Base-by-base conservation (phyloP, 2,888 invertebrate species). In the Hypomecis punctinalis region DNA sequence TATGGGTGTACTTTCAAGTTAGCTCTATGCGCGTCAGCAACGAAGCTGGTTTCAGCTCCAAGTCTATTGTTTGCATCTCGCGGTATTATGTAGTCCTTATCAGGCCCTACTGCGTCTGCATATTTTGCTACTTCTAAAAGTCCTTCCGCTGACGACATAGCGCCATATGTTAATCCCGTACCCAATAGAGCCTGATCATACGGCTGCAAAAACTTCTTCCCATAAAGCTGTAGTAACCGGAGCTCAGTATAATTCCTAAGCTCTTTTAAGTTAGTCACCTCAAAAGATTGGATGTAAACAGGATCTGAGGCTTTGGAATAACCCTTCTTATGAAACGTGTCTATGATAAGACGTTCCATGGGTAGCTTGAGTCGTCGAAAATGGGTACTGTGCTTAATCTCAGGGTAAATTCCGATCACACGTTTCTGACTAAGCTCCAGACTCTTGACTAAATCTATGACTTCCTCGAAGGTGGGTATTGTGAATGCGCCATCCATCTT, bases 231-330 rank as follows among this genome's bases (percentile, higher is more conserved):
- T 43, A 91, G 68, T 5, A 92, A 73, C 13, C 84, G 76, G 5
- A 92, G 70, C 42, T 82, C 72, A 5, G 91, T 91, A 0, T 86
- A 78, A 35, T 79, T 76, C 68, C 85, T 89, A 0, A 92, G 74
- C 63, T 85, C 80, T 69, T 86, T 88, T 49, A 91, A 80, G 73
- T 90, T 91, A 49, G 71, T 84, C 1, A 91, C 76, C 81, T 92
- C 91, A 67, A 92, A 91, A 0, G 91, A 92, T 69, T 92, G 91
- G 42, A 92, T 91, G 54, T 86, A 90, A 33, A 88, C 83, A 2
- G 89, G 89, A 49, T 85, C 83, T 1, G 78, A 64, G 6, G 70
- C 67, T n/a, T 77, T 82, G 6, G 60, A 67, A 60, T 91, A 92
- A 0, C 89, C 89, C 57, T 91, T 90, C 10, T 62, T 78, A 52